These are phyloP conservation scores for Microctenopoma steveboyesi DNA, from an alignment of 2,797 vertebrate species.

Conservation along the genomic window DNA sequence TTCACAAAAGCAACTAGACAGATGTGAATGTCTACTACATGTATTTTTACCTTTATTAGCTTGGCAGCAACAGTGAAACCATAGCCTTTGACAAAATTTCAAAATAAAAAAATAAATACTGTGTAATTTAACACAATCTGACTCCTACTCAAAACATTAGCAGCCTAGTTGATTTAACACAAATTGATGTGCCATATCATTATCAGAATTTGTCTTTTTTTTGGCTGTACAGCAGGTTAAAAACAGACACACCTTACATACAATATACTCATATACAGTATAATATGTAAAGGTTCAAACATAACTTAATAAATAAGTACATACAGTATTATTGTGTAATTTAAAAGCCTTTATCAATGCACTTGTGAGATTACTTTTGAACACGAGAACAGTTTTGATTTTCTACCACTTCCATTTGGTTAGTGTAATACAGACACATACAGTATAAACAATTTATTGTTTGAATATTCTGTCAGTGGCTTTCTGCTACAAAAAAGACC, in stretches of 20 bases:
- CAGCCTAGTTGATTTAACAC: constrained; percentile 75
- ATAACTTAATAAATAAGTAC: constrained; percentile 78
- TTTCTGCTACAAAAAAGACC: constrained; percentile 39
- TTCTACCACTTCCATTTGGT: constrained; percentile 64
- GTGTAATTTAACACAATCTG: constrained; percentile 72
- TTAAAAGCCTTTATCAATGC: constrained; percentile 59
- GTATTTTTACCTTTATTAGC: constrained; percentile 81
- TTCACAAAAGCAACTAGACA: constrained; percentile 48
- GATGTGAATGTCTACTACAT: constrained; percentile 45
- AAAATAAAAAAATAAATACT: constrained; percentile 85
- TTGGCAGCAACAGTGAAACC: constrained; percentile 84
- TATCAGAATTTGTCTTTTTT: constrained; percentile 50
- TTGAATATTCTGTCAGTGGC: constrained; percentile 44
- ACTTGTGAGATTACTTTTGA: constrained; percentile 56
- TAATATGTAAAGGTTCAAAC: constrained; percentile 71
- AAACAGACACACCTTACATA: constrained; percentile 75
- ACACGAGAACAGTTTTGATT: constrained; percentile 49
- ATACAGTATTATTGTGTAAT: constrained; percentile 69
- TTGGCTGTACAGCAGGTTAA: constrained; percentile 74
- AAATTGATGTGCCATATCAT: constrained; percentile 66
- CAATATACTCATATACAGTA: constrained; percentile 72
- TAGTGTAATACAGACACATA: constrained; percentile 60
- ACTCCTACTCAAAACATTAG: constrained; percentile 75
- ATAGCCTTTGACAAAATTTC: constrained; percentile 80
- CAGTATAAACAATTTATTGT: constrained; percentile 22